These are phyloP conservation scores for Lithobius niger DNA, from an alignment of 1,140 invertebrate genomes.

Conservation along the genomic window DNA sequence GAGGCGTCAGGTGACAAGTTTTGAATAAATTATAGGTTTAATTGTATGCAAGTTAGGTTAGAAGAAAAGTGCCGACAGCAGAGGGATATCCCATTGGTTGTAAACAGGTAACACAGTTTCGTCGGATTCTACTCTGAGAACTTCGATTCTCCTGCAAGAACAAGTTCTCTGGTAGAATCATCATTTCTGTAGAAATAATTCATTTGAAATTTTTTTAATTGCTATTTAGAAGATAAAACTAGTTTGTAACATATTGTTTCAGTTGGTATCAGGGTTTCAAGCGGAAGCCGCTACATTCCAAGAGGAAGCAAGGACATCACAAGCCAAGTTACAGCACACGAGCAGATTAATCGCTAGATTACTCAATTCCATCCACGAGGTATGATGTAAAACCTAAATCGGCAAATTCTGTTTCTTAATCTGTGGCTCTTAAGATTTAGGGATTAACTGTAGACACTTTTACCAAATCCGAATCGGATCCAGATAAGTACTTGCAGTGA, in stretches of 20 bases:
- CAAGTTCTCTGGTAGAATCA: neutral
- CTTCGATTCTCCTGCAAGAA: neutral
- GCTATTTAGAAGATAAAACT: neutral
- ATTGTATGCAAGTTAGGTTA: neutral
- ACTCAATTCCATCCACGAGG: constrained; percentile 5
- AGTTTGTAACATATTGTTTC: neutral
- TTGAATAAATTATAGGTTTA: neutral
- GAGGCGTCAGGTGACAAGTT: too few relatives aligned
- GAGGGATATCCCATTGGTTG: neutral
- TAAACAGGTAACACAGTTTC: neutral
- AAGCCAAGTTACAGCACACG: neutral
- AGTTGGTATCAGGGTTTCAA: neutral
- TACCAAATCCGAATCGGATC: too few relatives aligned
- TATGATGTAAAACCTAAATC: too few relatives aligned
- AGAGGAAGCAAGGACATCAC: neutral
- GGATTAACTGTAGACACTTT: too few relatives aligned
- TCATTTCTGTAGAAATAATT: neutral
- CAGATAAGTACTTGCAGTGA: too few relatives aligned
- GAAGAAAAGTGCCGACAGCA: neutral
- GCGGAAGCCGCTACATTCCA: neutral
- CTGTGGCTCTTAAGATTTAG: too few relatives aligned
- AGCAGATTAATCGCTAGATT: neutral
- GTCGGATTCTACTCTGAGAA: neutral
- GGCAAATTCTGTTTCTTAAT: too few relatives aligned
- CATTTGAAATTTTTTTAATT: neutral